These are phyloP conservation scores for Drosophila histrio DNA, from an alignment of 2,888 invertebrate species.

Conservation along the genomic window DNA sequence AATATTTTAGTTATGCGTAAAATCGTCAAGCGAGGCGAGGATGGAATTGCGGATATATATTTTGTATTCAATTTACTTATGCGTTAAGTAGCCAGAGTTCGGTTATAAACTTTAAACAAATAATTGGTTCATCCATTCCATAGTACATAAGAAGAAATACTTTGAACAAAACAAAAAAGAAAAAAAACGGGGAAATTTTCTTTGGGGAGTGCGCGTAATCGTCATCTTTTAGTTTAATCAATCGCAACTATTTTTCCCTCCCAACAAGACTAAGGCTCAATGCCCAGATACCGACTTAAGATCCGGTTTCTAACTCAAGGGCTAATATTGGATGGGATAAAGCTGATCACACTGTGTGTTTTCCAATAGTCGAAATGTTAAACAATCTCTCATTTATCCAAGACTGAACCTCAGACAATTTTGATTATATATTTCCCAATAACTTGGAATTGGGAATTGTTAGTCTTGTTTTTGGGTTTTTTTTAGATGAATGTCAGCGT, in stretches of 20 bases:
- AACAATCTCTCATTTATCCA: not conserved
- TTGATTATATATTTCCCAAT: not conserved
- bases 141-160: constrained; percentile 47
- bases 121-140: constrained; percentile 72
- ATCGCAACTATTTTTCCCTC: not conserved
- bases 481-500: not conserved
- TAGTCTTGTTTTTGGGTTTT: not conserved
- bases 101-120: constrained; percentile 29
- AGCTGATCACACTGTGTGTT: not conserved
- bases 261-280: constrained; percentile 8
- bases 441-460: not conserved
- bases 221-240: not conserved
- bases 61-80: constrained; percentile 53
- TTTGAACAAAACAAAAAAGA: not conserved
- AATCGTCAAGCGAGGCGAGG: constrained; percentile 25
- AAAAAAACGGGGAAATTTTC: not conserved
- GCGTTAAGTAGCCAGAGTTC: constrained; percentile 48
- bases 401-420: constrained; percentile 7
- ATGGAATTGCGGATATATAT: constrained; percentile 50
- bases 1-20: constrained; percentile 33
- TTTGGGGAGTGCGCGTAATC: not conserved
- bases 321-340: not conserved
- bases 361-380: not conserved
- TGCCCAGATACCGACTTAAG: not conserved
- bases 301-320: not conserved